Base-by-base conservation (phyloP, 2,113 vertebrate genomes). In the Pelecanoides urinatrix region DNA sequence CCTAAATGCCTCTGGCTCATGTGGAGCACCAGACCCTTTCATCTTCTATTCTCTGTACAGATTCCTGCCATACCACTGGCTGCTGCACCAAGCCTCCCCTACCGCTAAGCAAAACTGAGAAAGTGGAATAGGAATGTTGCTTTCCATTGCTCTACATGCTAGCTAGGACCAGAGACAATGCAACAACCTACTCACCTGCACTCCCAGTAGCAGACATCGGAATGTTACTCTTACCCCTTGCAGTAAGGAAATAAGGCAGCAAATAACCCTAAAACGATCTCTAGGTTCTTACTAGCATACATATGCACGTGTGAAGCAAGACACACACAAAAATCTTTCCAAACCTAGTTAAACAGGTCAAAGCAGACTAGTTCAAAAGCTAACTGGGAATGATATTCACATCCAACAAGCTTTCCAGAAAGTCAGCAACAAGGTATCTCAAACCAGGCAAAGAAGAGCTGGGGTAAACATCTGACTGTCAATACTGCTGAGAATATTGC, bases 31-130 rank as follows among this genome's bases (percentile, higher is more conserved):
- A 1, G 45, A 77, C 72, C 53, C 93, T 97, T 98, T 97, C 94
- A 97, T 97, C 93, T 96, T 95, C 96, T 94, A 29, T 88, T 93
- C 96, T 94, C 79, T 92, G 66, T 11, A 66, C 53, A 81, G 96
- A 98, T 97, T 98, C 97, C 91, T 97, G 94, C 96, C 97, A 98
- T 97, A 96, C 95, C 96, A 95, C 90, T 71, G 88, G 74, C 95
- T 96, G 73, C 93, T 86, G 94, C 59, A 90, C 62, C 89, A 87
- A 94, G 74, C 94, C 94, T 97, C 96, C 94, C 97, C 94, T 94
- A 94, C 86, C 1, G 2, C 92, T 90, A 94, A 94, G 86, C 71
- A 96, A 94, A 92, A 94, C 59, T 34, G 10, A 94, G 89, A 85
- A 87, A 96, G 79, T 74, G 72, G 81, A 92, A 68, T 2, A 96